Evolutionary conservation across 2,113 vertebrate species (phyloP).

Genomic region (Cichladusa arquata): DNA sequence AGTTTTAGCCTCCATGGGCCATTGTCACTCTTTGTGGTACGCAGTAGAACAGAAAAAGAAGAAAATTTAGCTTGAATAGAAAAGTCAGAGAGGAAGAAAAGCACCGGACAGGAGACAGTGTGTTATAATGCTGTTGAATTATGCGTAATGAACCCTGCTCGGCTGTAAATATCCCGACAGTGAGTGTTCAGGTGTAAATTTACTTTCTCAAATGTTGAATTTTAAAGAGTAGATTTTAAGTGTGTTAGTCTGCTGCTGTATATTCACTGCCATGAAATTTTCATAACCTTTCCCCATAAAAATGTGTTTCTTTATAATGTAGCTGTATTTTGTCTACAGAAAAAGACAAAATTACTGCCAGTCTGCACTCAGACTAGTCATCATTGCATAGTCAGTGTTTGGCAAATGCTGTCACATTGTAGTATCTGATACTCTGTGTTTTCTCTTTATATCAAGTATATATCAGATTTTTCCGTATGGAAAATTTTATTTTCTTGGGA

Average conservation of each 20-base stretch:
- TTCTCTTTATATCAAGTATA: neutral
- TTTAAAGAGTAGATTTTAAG: conserved; percentile 21
- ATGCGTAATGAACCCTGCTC: neutral
- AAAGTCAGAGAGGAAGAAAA: conserved; percentile 63
- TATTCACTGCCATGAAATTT: neutral
- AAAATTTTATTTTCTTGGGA: neutral
- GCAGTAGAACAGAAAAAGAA: conserved; percentile 72
- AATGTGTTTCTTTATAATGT: neutral
- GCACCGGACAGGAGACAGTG: conserved; percentile 14
- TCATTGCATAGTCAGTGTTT: neutral
- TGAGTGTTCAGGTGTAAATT: neutral
- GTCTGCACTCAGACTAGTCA: neutral
- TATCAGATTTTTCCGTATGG: neutral
- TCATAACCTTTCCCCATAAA: neutral
- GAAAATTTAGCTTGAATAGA: conserved; percentile 69
- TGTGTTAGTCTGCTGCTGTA: neutral
- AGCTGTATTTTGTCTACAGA: neutral
- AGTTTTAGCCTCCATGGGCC: conserved; percentile 75
- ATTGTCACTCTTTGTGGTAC: conserved; percentile 76
- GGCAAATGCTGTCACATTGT: neutral
- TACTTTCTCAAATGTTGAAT: neutral
- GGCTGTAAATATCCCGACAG: neutral
- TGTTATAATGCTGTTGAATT: conserved; percentile 49
- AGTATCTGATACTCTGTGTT: neutral
- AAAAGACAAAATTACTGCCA: neutral